Evolutionary conservation across 2,888 invertebrate genomes (phyloP), one percentile per base, ranked within the genome.

Genomic region (Microctonus hyperodae): DNA sequence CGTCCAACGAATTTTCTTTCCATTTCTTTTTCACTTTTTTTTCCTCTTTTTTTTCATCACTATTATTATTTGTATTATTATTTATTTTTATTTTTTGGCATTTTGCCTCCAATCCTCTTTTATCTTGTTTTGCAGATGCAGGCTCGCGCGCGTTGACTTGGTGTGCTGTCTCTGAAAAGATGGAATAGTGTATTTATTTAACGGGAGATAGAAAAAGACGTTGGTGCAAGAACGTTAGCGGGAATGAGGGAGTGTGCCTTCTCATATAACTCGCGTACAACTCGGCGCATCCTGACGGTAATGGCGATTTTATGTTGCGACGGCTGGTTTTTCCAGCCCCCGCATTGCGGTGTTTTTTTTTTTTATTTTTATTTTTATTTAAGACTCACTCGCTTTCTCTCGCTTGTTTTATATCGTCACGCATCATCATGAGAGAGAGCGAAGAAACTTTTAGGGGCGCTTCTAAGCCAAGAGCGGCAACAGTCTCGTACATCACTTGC

Each of bases 261-360:
- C 59, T 66, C 69, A 61, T 65, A 73, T 78, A 75, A 76, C 78
- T 75, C 74, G 44, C 20, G 73, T 70, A 48, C 56, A 74, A 70
- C 76, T 68, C 63, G 35, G 59, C 63, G 55, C 66, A 57, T 60
- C 67, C 55, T 33, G 60, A 64, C 68, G 69, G 73, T 79, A 79
- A 79, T 79, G 77, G 77, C 74, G 70, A 79, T 79, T 79, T 79
- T 77, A 79, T 79, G 78, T 78, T 74, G 68, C 74, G 72, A 72
- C 68, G 70, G 70, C 64, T 71, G 72, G 68, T 62, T 64, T 68
- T 51, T 64, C 62, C 67, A 11, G 33, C 58, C 62, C 62, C 69
- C 66, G 69, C 70, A 70, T 67, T 69, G 72, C 71, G 61, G 51
- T 60, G 64, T 65, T 66, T 68, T 67, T 64, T 55, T 62, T 48